Evolutionary conservation across 2,888 invertebrate species (phyloP), one percentile per base, ranked within the genome.

Genomic region (Erebia epiphron): DNA sequence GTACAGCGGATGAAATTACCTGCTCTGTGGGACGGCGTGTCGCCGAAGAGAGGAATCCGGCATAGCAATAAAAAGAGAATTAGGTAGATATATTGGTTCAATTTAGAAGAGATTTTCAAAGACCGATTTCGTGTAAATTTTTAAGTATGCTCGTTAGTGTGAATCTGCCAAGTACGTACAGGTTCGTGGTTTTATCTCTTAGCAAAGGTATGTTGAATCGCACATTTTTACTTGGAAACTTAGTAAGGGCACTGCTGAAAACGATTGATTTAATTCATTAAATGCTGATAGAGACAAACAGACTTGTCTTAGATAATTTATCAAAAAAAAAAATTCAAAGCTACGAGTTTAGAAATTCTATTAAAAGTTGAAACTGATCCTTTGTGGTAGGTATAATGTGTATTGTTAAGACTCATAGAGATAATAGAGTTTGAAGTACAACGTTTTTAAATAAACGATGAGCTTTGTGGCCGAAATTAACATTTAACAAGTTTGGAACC

Each of bases 1-100:
- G 61, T 61, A 61, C 46, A 18, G 16, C 10, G 46, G 61, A 61
- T 46, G 61, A 61, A 46, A 61, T 61, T 46, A 61, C 43, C 18
- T 43, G 60, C 35, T 26, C 35, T 35, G 2, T 35, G 5, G 26
- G 9, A n/a, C 26, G 57, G 26, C 57, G 35, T 58, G n/a, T n/a
- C n/a, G 56, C 35, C 14, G 18, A 18, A 54, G 10, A 8, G 9
- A 16, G 16, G 16, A 52, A 52, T 9, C 52, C 16, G 52, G 52
- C 52, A 8, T 9, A 54, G 54, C 10, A 18, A 18, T 54, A 54
- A 54, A 54, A 54, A 8, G 13, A 50, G 50, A 50, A 50, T 5
- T 7, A 50, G n/a, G n/a, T n/a, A 1, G n/a, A 26, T 26, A 49
- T n/a, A 14, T 50, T 50, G 50, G 54, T 18, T 18, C 16, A 54